A percentile compares a stretch with the other conserved stretches of the same genome.
Evolutionary conservation across 2,797 vertebrate genomes (phyloP).

Genomic region (Sebastes itinus): DNA sequence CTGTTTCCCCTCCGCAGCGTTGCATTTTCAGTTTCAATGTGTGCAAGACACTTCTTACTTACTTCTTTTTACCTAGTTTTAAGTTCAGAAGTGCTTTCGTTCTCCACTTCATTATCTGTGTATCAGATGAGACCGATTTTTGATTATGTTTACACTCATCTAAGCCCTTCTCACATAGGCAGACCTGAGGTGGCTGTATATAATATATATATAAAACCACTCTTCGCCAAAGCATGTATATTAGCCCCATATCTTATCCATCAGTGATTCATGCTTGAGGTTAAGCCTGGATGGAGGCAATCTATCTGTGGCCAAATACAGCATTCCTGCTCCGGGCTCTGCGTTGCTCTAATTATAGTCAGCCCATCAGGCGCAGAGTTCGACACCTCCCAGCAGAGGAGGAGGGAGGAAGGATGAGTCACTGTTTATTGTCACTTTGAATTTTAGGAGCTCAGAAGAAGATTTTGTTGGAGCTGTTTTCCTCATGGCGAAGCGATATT

Average conservation of each 20-base stretch:
- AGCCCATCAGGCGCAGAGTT: slow-evolving; percentile 9
- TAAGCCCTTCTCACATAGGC: background rate
- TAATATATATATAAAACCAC: background rate
- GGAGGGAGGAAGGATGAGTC: slow-evolving; percentile 37
- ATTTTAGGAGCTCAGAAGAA: slow-evolving; percentile 24
- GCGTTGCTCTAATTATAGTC: slow-evolving; percentile 49
- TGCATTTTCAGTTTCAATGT: background rate
- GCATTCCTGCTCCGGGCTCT: slow-evolving; percentile 13
- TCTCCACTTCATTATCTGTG: background rate
- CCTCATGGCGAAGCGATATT: background rate
- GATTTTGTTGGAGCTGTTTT: slow-evolving; percentile 10
- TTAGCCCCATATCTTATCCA: slow-evolving; percentile 7
- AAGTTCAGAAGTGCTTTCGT: background rate
- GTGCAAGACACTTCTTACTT: background rate
- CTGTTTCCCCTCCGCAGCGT: background rate
- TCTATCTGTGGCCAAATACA: slow-evolving; percentile 10
- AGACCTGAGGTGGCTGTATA: background rate
- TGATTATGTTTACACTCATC: background rate
- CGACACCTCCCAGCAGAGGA: slow-evolving; percentile 24
- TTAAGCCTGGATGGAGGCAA: slow-evolving; percentile 18
- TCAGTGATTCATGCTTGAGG: slow-evolving; percentile 18
- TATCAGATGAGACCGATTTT: background rate
- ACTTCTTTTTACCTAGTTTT: background rate
- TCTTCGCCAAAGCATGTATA: background rate
- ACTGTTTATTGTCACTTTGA: slow-evolving; percentile 39